These are phyloP conservation scores for Cephus pulcher DNA, from an alignment of 2,888 invertebrate species.

Conservation along the genomic window DNA sequence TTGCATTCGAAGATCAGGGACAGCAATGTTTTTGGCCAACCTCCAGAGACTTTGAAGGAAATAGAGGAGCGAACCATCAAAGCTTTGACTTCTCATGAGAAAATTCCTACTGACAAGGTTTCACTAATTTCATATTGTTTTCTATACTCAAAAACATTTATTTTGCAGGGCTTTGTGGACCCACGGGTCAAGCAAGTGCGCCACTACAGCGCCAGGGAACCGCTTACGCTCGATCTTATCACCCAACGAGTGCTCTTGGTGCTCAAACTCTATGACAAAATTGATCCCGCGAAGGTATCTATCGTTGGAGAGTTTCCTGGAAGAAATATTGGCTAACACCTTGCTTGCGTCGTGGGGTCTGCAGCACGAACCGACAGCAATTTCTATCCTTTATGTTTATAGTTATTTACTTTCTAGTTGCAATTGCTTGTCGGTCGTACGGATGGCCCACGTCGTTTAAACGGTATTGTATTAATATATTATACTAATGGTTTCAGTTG, in stretches of 20 bases:
- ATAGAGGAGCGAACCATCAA: slow-evolving; percentile 86
- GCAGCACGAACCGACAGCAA: slow-evolving; percentile 14
- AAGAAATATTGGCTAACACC: slow-evolving; percentile 33
- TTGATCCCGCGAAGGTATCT: slow-evolving; percentile 91
- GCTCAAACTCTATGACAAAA: slow-evolving; percentile 97
- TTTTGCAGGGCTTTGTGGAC: slow-evolving; percentile 75
- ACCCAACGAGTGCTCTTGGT: slow-evolving; percentile 92
- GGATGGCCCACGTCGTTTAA: slow-evolving; percentile 14
- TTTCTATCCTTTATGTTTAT: not conserved
- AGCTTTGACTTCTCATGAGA: slow-evolving; percentile 90
- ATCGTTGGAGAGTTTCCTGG: slow-evolving; percentile 38
- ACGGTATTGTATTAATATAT: slow-evolving; percentile 19
- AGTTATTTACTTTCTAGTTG: slow-evolving; percentile 7
- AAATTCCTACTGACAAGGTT: slow-evolving; percentile 88
- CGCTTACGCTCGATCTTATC: slow-evolving; percentile 85
- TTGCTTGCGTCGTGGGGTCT: slow-evolving; percentile 58
- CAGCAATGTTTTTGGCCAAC: not conserved
- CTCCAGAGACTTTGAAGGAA: slow-evolving; percentile 68
- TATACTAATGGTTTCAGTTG: slow-evolving; percentile 74
- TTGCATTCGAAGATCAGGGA: slow-evolving; percentile 16
- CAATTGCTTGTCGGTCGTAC: slow-evolving; percentile 21
- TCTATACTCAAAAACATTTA: slow-evolving; percentile 57
- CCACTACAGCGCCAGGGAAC: slow-evolving; percentile 81
- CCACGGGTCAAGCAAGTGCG: slow-evolving; percentile 71
- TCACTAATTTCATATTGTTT: slow-evolving; percentile 34